Percentiles rank a stretch among this genome's conserved stretches.
Conservation (phyloP, 1,140 invertebrate species). For the Eulimnadia texana region DNA sequence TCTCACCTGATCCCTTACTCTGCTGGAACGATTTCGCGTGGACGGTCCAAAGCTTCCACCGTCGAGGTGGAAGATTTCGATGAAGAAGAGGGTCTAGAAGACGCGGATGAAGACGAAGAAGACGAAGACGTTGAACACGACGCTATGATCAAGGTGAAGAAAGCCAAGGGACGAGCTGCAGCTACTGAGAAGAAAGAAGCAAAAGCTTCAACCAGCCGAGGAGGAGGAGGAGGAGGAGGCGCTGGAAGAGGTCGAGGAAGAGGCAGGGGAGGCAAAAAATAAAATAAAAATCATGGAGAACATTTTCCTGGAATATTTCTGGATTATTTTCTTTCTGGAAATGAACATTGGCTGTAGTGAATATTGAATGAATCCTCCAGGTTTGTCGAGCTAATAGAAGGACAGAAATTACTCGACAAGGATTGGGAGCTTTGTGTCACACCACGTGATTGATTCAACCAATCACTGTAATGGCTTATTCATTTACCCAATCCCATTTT, state of each 20-base stretch:
- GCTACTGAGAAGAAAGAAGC: background rate
- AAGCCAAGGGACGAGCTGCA: background rate
- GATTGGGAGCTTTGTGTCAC: background rate
- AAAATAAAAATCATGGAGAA: background rate
- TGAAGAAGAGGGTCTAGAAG: conserved; percentile 31
- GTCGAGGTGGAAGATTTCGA: conserved; percentile 28
- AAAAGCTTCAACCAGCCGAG: background rate
- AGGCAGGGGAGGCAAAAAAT: background rate
- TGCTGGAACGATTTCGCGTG: conserved; percentile 34
- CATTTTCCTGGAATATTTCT: background rate
- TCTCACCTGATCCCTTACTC: conserved; percentile 51
- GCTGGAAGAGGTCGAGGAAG: background rate
- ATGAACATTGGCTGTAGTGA: background rate
- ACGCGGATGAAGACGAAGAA: conserved; percentile 33
- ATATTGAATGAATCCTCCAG: conserved; percentile 6
- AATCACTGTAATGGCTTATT: background rate
- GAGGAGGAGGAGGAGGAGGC: background rate
- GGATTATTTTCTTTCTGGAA: background rate
- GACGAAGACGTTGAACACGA: conserved; percentile 51
- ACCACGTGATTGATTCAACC: background rate
- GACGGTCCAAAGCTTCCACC: conserved; percentile 27
- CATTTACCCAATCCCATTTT: background rate
- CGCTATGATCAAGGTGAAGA: conserved; percentile 58
- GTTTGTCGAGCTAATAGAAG: conserved; percentile 8
- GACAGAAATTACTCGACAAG: conserved; percentile 8